phyloP scores from a whole-genome alignment of 2,888 invertebrate species.

The Danaus chrysippus region DNA sequence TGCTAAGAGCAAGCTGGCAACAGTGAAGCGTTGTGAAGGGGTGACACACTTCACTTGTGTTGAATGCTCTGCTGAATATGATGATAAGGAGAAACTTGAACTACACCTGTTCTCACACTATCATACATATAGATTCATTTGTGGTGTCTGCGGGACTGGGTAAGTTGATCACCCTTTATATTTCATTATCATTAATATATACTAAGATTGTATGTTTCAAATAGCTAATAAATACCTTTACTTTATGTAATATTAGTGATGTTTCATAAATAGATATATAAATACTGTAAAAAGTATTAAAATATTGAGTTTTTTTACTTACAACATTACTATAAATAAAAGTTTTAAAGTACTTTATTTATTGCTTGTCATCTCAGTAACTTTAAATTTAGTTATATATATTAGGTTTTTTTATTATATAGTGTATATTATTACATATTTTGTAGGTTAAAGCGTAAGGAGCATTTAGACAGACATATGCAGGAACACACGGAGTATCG shows the following conservation, averaged over 20 bases:
- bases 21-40: constrained; percentile 83
- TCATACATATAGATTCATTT: constrained; percentile 86
- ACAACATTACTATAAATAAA: too few species aligned
- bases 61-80: constrained; percentile 86
- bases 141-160: constrained; percentile 87
- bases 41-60: constrained; percentile 85
- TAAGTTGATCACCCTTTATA: constrained; percentile 39
- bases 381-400: background rate
- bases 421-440: constrained; percentile 8
- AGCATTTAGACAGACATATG: constrained; percentile 87
- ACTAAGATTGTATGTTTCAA: too few species aligned
- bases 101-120: constrained; percentile 86
- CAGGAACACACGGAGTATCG: constrained; percentile 87
- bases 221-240: too few species aligned
- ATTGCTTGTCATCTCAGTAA: too few species aligned
- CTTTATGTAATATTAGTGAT: too few species aligned
- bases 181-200: background rate
- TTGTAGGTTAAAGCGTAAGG: constrained; percentile 83
- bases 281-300: too few species aligned
- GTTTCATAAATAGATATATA: too few species aligned
- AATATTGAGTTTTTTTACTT: too few species aligned
- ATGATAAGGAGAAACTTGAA: constrained; percentile 85
- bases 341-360: too few species aligned
- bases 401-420: background rate
- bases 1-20: constrained; percentile 86